These are phyloP conservation scores for Glareola pratincola DNA, from an alignment of 2,113 vertebrate species.

Conservation along the genomic window DNA sequence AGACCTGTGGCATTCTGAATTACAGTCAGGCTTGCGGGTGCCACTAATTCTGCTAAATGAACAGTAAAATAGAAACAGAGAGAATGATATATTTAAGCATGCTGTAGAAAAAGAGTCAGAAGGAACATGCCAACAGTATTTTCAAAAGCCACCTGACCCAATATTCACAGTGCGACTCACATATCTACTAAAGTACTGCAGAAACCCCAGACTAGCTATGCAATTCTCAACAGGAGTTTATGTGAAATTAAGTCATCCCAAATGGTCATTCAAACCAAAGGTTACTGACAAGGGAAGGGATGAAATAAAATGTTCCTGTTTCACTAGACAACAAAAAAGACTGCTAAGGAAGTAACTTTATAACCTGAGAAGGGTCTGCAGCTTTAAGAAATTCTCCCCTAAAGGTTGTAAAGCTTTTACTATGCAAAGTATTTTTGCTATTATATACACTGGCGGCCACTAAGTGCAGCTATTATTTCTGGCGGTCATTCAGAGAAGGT, in stretches of 20 bases:
- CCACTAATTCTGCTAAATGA: not conserved
- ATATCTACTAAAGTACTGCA: not conserved
- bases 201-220: not conserved
- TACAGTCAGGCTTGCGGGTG: not conserved
- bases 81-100: not conserved
- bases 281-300: not conserved
- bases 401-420: conserved; percentile 64
- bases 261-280: not conserved
- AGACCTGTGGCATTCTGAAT: not conserved
- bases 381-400: conserved; percentile 57
- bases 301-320: conserved; percentile 32
- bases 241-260: conserved; percentile 4
- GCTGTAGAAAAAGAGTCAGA: not conserved
- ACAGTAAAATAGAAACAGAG: not conserved
- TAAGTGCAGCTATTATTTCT: conserved; percentile 64
- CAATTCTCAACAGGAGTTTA: not conserved
- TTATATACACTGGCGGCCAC: conserved; percentile 60
- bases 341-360: conserved; percentile 35
- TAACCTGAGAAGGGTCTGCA: conserved; percentile 47
- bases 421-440: conserved; percentile 65
- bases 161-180: not conserved
- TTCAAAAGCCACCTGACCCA: not conserved
- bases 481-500: conserved; percentile 44
- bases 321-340: conserved; percentile 6
- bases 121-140: not conserved